phyloP scores from a whole-genome alignment of 2,113 vertebrate genomes.

The Hippolais icterina region DNA sequence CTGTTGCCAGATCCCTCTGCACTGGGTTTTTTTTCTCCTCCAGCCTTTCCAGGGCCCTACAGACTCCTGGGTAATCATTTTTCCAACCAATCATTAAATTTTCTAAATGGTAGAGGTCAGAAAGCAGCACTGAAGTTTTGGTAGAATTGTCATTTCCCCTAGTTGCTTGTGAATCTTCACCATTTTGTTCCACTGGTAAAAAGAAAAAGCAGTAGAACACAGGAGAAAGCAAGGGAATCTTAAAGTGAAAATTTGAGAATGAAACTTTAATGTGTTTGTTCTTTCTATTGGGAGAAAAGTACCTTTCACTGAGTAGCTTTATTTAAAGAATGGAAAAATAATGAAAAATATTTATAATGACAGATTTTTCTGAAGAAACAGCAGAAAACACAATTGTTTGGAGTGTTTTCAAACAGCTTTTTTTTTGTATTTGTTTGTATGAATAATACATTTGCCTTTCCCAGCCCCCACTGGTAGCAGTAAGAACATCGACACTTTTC shows the following conservation, averaged over 20 bases:
- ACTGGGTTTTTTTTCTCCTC: neutral
- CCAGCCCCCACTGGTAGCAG: neutral
- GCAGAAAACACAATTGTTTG: neutral
- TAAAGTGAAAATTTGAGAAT: neutral
- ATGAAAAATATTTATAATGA: neutral
- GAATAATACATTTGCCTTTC: constrained; percentile 25
- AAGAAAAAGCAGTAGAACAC: neutral
- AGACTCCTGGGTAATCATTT: neutral
- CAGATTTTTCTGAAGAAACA: neutral
- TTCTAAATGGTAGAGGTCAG: neutral
- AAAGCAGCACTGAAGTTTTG: neutral
- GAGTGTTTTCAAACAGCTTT: neutral
- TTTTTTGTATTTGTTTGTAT: neutral
- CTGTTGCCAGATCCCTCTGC: neutral
- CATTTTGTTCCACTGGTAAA: neutral
- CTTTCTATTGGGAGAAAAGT: neutral
- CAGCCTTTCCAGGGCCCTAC: neutral
- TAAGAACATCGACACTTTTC: neutral
- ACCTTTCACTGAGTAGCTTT: neutral
- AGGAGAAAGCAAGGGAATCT: neutral
- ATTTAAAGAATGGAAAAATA: neutral
- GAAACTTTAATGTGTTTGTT: neutral
- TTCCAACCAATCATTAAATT: neutral
- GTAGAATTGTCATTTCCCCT: neutral
- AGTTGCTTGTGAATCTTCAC: neutral